These are phyloP conservation scores for Drosophila prostipennis DNA, from an alignment of 2,888 invertebrate species.

Conservation along the genomic window DNA sequence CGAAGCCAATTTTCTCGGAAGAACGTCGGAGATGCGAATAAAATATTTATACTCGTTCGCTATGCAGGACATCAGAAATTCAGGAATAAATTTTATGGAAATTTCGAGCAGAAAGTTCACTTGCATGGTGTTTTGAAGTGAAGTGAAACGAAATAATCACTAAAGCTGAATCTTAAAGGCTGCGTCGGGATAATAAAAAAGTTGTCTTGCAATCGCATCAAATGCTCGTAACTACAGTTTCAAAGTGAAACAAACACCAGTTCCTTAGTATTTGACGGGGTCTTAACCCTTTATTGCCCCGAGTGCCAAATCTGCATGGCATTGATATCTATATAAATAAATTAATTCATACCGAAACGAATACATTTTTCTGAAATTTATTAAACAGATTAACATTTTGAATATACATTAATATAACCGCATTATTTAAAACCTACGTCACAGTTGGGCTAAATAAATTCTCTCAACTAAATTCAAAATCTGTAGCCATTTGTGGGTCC, in stretches of 20 bases:
- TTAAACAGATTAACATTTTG: too few species aligned
- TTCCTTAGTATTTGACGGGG: background rate
- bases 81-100: slow-evolving; percentile 30
- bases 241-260: slow-evolving; percentile 6
- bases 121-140: slow-evolving; percentile 24
- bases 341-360: too few species aligned
- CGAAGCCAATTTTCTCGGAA: slow-evolving; percentile 6
- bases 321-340: too few species aligned
- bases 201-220: slow-evolving; percentile 17
- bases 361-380: too few species aligned
- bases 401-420: too few species aligned
- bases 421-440: background rate
- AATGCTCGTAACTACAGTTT: slow-evolving; percentile 11
- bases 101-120: slow-evolving; percentile 14
- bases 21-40: slow-evolving; percentile 1
- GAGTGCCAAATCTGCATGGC: background rate
- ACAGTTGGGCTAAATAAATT: slow-evolving; percentile 5
- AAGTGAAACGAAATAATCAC: background rate
- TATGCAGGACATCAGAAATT: slow-evolving; percentile 24
- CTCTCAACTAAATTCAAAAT: background rate
- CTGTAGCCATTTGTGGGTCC: slow-evolving; percentile 2
- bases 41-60: slow-evolving; percentile 27
- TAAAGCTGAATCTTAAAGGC: slow-evolving; percentile 2
- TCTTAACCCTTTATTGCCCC: background rate
- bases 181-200: background rate